Conservation (phyloP, 2,113 vertebrate species). For the Eulemur macaco region DNA sequence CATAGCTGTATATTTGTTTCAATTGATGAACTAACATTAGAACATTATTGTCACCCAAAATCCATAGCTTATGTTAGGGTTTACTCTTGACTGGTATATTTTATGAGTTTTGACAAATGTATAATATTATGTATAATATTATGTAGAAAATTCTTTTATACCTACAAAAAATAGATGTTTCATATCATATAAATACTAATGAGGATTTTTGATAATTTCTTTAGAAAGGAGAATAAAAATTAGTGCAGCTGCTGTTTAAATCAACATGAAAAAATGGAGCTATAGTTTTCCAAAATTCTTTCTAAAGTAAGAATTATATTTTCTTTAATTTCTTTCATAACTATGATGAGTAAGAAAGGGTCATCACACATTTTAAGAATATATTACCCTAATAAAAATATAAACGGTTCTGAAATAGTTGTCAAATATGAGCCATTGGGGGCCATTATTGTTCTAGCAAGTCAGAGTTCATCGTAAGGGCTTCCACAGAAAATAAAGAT, state of each 20-base stretch:
- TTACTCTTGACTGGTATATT: not conserved
- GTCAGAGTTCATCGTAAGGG: not conserved
- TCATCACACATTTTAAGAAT: not conserved
- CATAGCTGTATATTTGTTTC: not conserved
- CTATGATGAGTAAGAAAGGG: not conserved
- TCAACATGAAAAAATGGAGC: conserved; percentile 20
- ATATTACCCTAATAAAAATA: not conserved
- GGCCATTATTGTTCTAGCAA: not conserved
- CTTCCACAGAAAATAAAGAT: conserved; percentile 7
- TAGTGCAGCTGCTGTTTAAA: not conserved
- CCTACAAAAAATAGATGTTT: not conserved
- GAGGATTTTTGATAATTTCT: not conserved
- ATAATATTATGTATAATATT: not conserved
- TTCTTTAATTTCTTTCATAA: not conserved
- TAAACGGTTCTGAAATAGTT: not conserved
- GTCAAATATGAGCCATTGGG: not conserved
- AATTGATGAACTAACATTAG: accelerated
- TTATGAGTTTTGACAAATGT: not conserved
- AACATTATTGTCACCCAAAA: not conserved
- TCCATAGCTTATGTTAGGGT: not conserved
- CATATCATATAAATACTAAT: not conserved
- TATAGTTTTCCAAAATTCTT: not conserved
- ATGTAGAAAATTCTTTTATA: not conserved
- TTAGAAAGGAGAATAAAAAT: not conserved
- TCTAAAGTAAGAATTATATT: not conserved